phyloP scores from a whole-genome alignment of 2,113 vertebrate genomes.

The Rhea pennata region DNA sequence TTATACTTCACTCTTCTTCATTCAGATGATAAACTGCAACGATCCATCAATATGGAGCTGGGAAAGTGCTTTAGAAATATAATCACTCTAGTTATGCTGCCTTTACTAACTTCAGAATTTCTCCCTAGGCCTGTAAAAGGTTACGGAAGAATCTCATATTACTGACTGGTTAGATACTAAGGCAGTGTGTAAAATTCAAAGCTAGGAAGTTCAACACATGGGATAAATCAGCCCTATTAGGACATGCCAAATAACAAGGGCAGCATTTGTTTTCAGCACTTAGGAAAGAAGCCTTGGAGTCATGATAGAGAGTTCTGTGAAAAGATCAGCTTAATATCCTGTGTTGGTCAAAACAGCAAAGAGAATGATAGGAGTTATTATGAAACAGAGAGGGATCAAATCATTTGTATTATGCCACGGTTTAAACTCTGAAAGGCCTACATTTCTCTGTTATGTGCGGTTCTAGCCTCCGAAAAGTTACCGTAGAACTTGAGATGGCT shows the following conservation, averaged over 20 bases:
- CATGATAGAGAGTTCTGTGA: background rate
- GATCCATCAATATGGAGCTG: background rate
- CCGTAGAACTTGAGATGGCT: background rate
- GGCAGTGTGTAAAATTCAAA: background rate
- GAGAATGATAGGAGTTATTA: background rate
- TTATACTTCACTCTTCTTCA: rapidly evolving
- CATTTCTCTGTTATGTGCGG: background rate
- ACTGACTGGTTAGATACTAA: background rate
- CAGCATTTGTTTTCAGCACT: background rate
- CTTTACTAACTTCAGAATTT: background rate
- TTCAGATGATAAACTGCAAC: background rate
- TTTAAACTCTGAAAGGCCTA: background rate
- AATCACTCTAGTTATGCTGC: background rate
- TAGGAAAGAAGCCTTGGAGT: background rate
- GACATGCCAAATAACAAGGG: background rate
- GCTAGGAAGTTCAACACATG: background rate
- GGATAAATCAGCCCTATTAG: background rate
- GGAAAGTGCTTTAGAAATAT: background rate
- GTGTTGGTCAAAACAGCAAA: background rate
- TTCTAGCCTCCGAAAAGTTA: background rate
- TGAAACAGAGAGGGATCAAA: background rate
- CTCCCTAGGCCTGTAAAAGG: background rate
- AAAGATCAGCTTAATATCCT: background rate
- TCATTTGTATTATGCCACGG: background rate
- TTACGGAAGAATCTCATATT: background rate